Conservation (phyloP, 2,113 vertebrate species). For the Halichoeres trimaculatus region DNA sequence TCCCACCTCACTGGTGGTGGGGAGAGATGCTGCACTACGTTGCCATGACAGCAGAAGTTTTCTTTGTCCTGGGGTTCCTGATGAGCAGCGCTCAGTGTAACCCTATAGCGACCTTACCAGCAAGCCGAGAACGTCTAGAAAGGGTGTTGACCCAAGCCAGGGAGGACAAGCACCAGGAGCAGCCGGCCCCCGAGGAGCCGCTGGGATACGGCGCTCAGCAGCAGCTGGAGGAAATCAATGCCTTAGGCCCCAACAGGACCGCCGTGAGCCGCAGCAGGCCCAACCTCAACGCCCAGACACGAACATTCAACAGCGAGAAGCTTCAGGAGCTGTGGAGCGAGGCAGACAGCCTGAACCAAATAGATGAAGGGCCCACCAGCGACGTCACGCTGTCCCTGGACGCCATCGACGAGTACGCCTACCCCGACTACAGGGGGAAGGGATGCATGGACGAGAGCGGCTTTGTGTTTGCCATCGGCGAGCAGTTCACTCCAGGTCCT, state of each 20-base stretch:
- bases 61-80: conserved; percentile 92
- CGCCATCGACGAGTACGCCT: conserved; percentile 92
- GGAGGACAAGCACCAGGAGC: conserved; percentile 82
- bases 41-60: conserved; percentile 93
- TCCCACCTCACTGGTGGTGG: conserved; percentile 88
- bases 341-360: conserved; percentile 77
- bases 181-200: conserved; percentile 76
- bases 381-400: conserved; percentile 86
- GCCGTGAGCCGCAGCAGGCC: conserved; percentile 82
- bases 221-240: conserved; percentile 84
- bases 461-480: conserved; percentile 96
- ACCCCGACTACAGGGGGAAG: conserved; percentile 97
- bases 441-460: conserved; percentile 98
- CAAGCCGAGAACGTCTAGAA: conserved; percentile 78
- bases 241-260: conserved; percentile 84
- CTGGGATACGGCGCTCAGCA: conserved; percentile 79
- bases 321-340: conserved; percentile 83
- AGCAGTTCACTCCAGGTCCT: conserved; percentile 95
- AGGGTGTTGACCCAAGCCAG: conserved; percentile 85
- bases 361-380: conserved; percentile 84
- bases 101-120: conserved; percentile 88
- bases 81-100: conserved; percentile 87
- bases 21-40: conserved; percentile 90
- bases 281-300: conserved; percentile 79
- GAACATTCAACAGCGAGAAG: conserved; percentile 73